These are phyloP conservation scores for Syngnathus floridae DNA, from an alignment of 2,113 vertebrate species.

Conservation along the genomic window DNA sequence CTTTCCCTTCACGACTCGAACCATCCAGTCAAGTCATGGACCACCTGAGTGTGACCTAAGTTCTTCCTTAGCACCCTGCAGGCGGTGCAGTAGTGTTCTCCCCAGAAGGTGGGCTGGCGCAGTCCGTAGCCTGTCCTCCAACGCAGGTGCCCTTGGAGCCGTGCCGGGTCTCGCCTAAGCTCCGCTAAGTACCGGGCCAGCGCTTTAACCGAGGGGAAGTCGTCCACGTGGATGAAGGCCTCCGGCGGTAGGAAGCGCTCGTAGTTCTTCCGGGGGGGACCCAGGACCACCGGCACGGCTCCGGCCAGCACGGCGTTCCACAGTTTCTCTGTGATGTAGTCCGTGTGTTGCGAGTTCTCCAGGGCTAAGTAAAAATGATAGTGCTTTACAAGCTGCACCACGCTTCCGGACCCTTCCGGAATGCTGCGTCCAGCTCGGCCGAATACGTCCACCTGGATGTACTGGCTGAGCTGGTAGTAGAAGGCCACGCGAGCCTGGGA, in stretches of 20 bases:
- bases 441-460: slow-evolving; percentile 79
- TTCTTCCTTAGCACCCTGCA: slow-evolving; percentile 67
- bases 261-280: slow-evolving; percentile 81
- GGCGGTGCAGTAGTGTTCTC: slow-evolving; percentile 80
- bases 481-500: slow-evolving; percentile 78
- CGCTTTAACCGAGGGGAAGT: slow-evolving; percentile 74
- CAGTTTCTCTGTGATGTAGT: slow-evolving; percentile 94
- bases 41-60: slow-evolving; percentile 57
- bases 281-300: slow-evolving; percentile 82
- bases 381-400: slow-evolving; percentile 68
- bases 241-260: slow-evolving; percentile 82
- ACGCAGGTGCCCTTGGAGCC: slow-evolving; percentile 74
- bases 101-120: slow-evolving; percentile 76
- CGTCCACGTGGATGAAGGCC: slow-evolving; percentile 90
- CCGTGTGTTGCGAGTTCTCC: slow-evolving; percentile 87
- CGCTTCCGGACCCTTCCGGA: slow-evolving; percentile 20
- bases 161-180: slow-evolving; percentile 68
- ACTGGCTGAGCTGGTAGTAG: slow-evolving; percentile 70
- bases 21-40: slow-evolving; percentile 74
- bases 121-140: slow-evolving; percentile 79
- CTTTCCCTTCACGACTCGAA: slow-evolving; percentile 61
- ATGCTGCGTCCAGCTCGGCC: slow-evolving; percentile 66
- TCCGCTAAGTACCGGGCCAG: slow-evolving; percentile 81
- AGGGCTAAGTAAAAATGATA: slow-evolving; percentile 95
- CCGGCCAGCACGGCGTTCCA: slow-evolving; percentile 85